phyloP scores from a whole-genome alignment of 30 jellyfish, hydroid and myxozoan species.

The Catostylus mosaicus region DNA sequence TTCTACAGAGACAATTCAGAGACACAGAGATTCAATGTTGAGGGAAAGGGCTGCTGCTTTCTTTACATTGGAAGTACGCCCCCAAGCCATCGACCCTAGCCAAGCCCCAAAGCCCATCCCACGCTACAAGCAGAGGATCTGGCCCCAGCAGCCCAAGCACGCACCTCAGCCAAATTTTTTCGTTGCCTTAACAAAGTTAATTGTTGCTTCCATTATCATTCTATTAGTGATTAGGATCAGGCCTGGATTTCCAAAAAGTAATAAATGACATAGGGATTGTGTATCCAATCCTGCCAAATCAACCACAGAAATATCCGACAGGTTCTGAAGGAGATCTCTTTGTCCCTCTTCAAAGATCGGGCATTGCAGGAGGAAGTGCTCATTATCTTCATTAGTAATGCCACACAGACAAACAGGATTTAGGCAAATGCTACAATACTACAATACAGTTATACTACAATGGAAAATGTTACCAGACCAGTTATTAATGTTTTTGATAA shows the following conservation, averaged over 20 bases:
- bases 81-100: neutral
- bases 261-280: neutral
- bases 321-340: constrained; percentile 31
- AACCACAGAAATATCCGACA: constrained; percentile 27
- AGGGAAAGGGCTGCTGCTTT: constrained; percentile 14
- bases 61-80: neutral
- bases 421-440: too few relatives aligned
- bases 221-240: constrained; percentile 13
- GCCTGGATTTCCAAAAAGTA: constrained; percentile 6
- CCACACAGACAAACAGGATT: neutral
- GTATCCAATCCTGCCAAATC: constrained; percentile 9
- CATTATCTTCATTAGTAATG: constrained; percentile 9
- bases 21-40: neutral
- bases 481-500: too few relatives aligned
- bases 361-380: constrained; percentile 50
- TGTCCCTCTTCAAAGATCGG: constrained; percentile 21
- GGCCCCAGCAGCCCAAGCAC: constrained; percentile 12
- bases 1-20: neutral
- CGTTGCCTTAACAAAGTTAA: constrained; percentile 14
- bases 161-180: constrained; percentile 26
- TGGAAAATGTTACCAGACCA: too few relatives aligned
- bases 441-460: too few relatives aligned
- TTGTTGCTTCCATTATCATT: constrained; percentile 15
- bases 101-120: constrained; percentile 8
- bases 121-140: constrained; percentile 9